A percentile compares a stretch with the other conserved stretches of the same genome.
These are phyloP conservation scores for Nyleta sp. DNA, from an alignment of 2,888 invertebrate genomes.

Conservation along the genomic window DNA sequence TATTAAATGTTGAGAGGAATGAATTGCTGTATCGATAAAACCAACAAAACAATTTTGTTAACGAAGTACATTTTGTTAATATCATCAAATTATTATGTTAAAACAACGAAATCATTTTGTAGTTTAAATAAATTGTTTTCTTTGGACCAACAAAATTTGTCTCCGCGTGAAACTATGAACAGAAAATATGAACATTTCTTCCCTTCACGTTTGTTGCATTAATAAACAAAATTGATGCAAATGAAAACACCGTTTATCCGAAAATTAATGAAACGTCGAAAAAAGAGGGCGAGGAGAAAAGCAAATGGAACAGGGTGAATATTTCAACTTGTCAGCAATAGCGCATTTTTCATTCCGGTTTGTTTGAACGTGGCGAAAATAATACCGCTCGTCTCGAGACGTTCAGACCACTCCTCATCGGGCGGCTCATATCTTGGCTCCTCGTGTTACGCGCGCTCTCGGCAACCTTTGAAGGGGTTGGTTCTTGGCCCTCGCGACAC, in stretches of 20 bases:
- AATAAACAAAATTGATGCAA: neutral
- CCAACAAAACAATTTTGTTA: too few relatives aligned
- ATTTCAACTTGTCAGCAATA: constrained; percentile 34
- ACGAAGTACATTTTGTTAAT: too few relatives aligned
- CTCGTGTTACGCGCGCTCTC: constrained; percentile 54
- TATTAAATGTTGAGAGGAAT: too few relatives aligned
- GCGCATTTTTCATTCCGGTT: constrained; percentile 33
- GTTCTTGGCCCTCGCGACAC: constrained; percentile 61
- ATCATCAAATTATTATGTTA: too few relatives aligned
- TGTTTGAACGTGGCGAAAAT: constrained; percentile 49
- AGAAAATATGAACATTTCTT: too few relatives aligned
- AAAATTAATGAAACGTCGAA: constrained; percentile 1
- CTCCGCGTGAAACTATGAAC: too few relatives aligned
- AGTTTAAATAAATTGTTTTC: too few relatives aligned
- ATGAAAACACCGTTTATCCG: neutral
- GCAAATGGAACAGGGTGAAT: neutral
- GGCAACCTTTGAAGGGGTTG: constrained; percentile 46
- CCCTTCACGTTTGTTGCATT: too few relatives aligned
- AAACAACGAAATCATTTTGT: too few relatives aligned
- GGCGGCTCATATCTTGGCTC: constrained; percentile 41
- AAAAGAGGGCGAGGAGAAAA: neutral
- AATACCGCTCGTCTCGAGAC: constrained; percentile 46
- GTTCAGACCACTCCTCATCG: constrained; percentile 43
- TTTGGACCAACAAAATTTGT: too few relatives aligned
- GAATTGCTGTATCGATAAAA: too few relatives aligned